Conservation (phyloP, 2,113 vertebrate genomes). For the Pollimyrus isidori region DNA sequence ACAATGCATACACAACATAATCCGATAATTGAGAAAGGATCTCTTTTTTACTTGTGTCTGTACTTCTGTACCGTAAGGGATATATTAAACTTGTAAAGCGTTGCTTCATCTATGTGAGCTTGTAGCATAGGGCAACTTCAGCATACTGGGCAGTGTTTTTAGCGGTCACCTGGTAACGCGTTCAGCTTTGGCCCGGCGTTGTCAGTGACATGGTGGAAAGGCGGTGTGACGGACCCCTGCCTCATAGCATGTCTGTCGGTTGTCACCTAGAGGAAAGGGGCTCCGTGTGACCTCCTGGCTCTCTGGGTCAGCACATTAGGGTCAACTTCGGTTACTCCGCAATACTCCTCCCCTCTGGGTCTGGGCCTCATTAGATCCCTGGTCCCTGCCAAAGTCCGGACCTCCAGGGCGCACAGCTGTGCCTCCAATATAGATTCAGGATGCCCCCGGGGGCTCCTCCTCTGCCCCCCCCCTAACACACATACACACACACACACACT, state of each 20-base stretch:
- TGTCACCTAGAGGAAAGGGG: background rate
- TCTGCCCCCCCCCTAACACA: background rate
- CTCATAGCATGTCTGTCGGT: background rate
- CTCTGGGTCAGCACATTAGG: constrained; percentile 5
- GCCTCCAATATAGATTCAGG: background rate
- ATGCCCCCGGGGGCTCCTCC: background rate
- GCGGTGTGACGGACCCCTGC: background rate
- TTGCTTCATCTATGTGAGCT: background rate
- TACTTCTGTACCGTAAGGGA: background rate
- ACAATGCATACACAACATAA: constrained; percentile 2
- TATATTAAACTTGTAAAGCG: background rate
- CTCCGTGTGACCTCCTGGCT: background rate
- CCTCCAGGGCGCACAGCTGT: constrained; percentile 18
- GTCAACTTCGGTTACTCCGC: background rate
- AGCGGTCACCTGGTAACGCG: background rate
- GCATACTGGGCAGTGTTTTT: background rate
- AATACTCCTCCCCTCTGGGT: background rate
- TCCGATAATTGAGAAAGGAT: constrained; percentile 10
- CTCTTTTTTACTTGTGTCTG: background rate
- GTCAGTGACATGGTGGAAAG: background rate
- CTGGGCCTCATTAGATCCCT: constrained; percentile 18
- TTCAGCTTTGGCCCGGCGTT: background rate
- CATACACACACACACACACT: background rate
- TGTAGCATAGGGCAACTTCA: background rate
- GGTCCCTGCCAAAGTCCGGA: background rate